Conservation (phyloP, 2,113 vertebrate genomes). For the Eubucco bourcierii region DNA sequence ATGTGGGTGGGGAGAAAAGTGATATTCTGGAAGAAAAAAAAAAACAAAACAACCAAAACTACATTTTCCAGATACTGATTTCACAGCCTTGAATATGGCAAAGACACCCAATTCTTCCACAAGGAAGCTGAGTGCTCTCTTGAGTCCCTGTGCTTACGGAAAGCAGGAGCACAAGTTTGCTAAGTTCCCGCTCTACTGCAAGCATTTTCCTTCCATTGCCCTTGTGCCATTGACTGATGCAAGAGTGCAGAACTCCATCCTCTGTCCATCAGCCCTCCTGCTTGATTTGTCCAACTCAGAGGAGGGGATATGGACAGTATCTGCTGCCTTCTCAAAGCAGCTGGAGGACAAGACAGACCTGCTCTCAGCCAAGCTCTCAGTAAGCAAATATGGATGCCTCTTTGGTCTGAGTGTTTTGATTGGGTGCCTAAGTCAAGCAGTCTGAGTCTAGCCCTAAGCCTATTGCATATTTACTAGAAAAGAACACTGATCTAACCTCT, state of each 20-base stretch:
- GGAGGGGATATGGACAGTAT: neutral
- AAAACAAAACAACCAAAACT: too few relatives aligned
- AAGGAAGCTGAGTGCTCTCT: neutral
- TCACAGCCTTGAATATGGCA: neutral
- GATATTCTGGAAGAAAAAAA: neutral
- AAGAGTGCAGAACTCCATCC: neutral
- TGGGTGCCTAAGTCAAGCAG: neutral
- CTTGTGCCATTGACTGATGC: neutral
- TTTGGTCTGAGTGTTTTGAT: neutral
- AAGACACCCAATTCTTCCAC: neutral
- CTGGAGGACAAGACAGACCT: neutral
- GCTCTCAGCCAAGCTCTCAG: neutral
- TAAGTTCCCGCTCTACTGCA: neutral
- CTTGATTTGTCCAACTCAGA: neutral
- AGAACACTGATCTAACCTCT: neutral
- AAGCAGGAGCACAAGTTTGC: neutral
- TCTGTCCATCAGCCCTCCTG: neutral
- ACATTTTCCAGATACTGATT: neutral
- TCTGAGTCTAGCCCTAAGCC: neutral
- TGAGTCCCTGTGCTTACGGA: neutral
- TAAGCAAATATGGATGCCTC: neutral
- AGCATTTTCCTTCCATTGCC: neutral
- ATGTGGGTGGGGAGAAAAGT: neutral
- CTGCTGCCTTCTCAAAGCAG: rapidly evolving
- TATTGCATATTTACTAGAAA: neutral